phyloP scores from a whole-genome alignment of 2,888 invertebrate species.

The Lottia gigantea region DNA sequence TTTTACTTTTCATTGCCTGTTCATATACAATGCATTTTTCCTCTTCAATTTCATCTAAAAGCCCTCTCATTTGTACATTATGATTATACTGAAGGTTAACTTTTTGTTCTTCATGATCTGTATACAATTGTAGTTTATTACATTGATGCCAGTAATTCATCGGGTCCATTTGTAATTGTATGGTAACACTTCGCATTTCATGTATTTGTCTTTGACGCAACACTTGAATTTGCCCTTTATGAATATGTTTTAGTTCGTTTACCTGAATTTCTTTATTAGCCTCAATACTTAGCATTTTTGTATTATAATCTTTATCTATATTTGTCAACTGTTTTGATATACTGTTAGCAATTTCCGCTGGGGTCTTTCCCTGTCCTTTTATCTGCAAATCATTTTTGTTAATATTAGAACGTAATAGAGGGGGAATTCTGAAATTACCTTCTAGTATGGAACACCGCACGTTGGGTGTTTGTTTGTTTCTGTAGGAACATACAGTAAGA shows the following conservation, averaged over 20 bases:
- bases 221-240: neutral
- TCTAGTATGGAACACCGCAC: neutral
- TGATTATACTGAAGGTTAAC: neutral
- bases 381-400: neutral
- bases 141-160: neutral
- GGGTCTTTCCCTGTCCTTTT: neutral
- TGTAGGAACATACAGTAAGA: constrained; percentile 8
- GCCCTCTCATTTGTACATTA: neutral
- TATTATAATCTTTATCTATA: neutral
- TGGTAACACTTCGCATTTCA: neutral
- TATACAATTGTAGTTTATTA: neutral
- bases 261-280: too few relatives aligned
- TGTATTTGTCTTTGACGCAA: neutral
- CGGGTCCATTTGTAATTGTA: neutral
- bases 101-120: neutral
- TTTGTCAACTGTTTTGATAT: constrained; percentile 4
- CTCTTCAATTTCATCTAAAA: neutral
- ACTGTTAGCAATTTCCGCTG: neutral
- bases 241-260: neutral
- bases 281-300: neutral
- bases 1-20: neutral
- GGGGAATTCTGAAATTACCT: constrained; percentile 12
- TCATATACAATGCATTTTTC: neutral
- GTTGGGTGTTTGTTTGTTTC: neutral
- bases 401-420: constrained; percentile 5